Evolutionary conservation across 2,113 vertebrate genomes (phyloP).

Genomic region (Oncorhynchus mykiss): DNA sequence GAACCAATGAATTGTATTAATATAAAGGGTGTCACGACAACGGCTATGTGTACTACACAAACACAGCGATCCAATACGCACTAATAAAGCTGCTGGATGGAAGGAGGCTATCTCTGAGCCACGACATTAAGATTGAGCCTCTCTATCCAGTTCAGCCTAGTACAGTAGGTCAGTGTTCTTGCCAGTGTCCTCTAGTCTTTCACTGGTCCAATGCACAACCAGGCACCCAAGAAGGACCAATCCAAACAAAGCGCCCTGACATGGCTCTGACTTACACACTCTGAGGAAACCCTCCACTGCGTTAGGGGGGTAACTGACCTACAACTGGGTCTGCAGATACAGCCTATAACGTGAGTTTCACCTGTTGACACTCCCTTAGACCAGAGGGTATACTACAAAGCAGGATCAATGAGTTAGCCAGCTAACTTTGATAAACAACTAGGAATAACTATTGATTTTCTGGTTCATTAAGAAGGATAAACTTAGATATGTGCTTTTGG

Average conservation of each 20-base stretch:
- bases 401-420: too few relatives aligned
- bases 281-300: background rate
- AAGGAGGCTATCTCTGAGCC: background rate
- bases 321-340: slow-evolving; percentile 6
- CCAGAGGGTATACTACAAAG: too few relatives aligned
- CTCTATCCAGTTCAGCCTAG: too few relatives aligned
- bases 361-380: background rate
- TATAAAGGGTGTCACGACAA: background rate
- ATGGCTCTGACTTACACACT: background rate
- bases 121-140: too few relatives aligned
- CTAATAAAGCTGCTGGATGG: background rate
- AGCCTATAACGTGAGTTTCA: slow-evolving; percentile 7
- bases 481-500: too few relatives aligned
- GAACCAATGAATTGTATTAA: background rate
- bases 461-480: too few relatives aligned
- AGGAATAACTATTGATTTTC: too few relatives aligned
- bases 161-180: background rate
- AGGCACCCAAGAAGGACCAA: slow-evolving; percentile 5
- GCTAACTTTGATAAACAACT: too few relatives aligned
- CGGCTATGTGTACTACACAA: background rate
- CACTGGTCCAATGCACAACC: background rate
- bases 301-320: slow-evolving; percentile 30
- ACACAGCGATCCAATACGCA: background rate
- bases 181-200: background rate
- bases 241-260: slow-evolving; percentile 7